Conservation (phyloP, 1,140 invertebrate species). For the Pteromalus puparum region DNA sequence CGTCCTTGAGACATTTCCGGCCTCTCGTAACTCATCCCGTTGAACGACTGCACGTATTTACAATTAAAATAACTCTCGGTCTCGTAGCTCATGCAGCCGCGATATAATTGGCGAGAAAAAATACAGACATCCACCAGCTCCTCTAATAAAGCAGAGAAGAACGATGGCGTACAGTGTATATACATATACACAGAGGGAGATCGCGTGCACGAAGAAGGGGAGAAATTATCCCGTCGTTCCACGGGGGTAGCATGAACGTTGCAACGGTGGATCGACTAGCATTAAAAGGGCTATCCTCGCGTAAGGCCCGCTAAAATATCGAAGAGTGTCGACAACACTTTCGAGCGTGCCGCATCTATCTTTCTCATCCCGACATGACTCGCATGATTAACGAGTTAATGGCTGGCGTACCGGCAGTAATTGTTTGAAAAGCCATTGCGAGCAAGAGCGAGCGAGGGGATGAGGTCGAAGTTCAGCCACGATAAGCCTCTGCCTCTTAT, state of each 20-base stretch:
- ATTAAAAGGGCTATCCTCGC: not conserved
- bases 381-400: constrained; percentile 26
- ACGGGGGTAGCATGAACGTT: not conserved
- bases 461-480: not conserved
- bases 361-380: not conserved
- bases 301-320: not conserved
- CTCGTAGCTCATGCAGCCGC: too few relatives aligned
- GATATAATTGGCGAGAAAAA: not conserved
- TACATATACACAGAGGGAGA: not conserved
- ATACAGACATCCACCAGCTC: not conserved
- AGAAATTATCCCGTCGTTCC: not conserved
- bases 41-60: too few relatives aligned
- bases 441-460: not conserved
- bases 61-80: too few relatives aligned
- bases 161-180: not conserved
- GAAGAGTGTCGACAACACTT: constrained; percentile 15
- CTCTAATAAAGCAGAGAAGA: too few relatives aligned
- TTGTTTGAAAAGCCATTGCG: not conserved
- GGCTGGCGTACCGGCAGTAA: not conserved
- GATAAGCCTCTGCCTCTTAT: not conserved
- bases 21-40: too few relatives aligned
- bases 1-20: too few relatives aligned
- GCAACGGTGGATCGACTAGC: not conserved
- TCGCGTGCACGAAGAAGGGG: not conserved
- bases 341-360: not conserved